Evolutionary conservation across 2,113 vertebrate species (phyloP).

Genomic region (Muntiacus muntjak): DNA sequence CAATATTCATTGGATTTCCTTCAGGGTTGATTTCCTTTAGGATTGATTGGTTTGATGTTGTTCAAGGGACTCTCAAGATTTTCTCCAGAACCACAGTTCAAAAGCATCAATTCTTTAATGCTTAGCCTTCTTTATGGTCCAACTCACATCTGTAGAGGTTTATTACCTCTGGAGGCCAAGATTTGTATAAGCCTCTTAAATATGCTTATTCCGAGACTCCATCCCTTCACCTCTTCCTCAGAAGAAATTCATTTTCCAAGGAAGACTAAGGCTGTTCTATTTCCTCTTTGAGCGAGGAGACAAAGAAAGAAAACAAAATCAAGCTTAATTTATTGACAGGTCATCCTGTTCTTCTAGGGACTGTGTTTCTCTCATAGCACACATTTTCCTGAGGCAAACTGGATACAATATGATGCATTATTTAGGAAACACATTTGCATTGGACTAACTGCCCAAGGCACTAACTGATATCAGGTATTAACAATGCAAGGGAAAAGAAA

Average conservation of each 20-base stretch:
- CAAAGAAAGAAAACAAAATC: slow-evolving; percentile 16
- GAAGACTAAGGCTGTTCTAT: background rate
- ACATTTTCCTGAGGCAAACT: slow-evolving; percentile 35
- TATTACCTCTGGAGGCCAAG: background rate
- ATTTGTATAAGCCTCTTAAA: background rate
- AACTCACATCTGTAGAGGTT: background rate
- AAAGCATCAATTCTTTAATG: background rate
- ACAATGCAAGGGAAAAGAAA: background rate
- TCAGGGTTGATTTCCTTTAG: background rate
- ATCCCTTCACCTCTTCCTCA: background rate
- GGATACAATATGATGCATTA: slow-evolving; percentile 16
- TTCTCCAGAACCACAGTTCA: background rate
- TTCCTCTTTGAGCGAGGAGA: background rate
- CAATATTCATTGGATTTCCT: background rate
- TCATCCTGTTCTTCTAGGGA: background rate
- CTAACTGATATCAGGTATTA: background rate
- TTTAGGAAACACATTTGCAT: slow-evolving; percentile 37
- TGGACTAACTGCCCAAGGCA: background rate
- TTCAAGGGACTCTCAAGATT: background rate
- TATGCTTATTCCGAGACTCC: background rate
- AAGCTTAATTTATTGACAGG: slow-evolving; percentile 25
- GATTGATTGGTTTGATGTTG: background rate
- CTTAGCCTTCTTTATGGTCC: background rate
- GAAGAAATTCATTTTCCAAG: background rate
- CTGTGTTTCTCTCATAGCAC: background rate